Base-by-base conservation (phyloP, 1,140 invertebrate genomes). In the Lanistes nyassanus region DNA sequence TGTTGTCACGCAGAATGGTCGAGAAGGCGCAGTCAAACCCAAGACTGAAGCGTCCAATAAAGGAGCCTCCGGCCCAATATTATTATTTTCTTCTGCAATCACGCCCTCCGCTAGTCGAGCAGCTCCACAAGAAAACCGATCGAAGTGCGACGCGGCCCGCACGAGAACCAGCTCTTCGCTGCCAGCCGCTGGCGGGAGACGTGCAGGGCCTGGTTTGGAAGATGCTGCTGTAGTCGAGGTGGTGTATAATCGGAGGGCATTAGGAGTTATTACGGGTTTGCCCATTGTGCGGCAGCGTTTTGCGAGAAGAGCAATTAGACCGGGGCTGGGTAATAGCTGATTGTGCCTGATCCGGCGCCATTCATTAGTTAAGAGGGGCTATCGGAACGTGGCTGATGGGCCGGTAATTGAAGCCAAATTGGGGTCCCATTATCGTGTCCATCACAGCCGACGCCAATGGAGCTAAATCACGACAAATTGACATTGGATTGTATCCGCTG, bases 81-180 rank as follows among this genome's bases (percentile, higher is more conserved):
- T 74, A 78, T 78, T 78, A 73, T 78, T 78, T 78, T 78, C 76
- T 39, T 62, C 55, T 26, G 76, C 72, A 74, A 78, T 70, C 67
- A 68, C 66, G 66, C 66, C 31, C 31, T 21, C 16, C 7, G 37
- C 29, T n/a, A 31, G 65, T 13, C 29, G 23, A 66, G 5, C 29
- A 37, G 37, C 29, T 13, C 2, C 2, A 37, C 26, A 31, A 36
- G 65, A 31, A 1, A 31, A 37, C n/a, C 26, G 11, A 34, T 31
- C 29, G 37, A 37, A 29, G 65, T 19, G 23, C 29, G 68, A 51
- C 19, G 47, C 29, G n/a, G 68, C 42, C 42, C 19, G 9, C 19
- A 70, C 23, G n/a, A n/a, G n/a, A n/a, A n/a, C n/a, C n/a, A 70
- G 21, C 37, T 21, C 23, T 11, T 29, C 26, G 67, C n/a, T 29